These are phyloP conservation scores for Ammodytes dubius DNA, from an alignment of 2,113 vertebrate genomes.

Conservation along the genomic window DNA sequence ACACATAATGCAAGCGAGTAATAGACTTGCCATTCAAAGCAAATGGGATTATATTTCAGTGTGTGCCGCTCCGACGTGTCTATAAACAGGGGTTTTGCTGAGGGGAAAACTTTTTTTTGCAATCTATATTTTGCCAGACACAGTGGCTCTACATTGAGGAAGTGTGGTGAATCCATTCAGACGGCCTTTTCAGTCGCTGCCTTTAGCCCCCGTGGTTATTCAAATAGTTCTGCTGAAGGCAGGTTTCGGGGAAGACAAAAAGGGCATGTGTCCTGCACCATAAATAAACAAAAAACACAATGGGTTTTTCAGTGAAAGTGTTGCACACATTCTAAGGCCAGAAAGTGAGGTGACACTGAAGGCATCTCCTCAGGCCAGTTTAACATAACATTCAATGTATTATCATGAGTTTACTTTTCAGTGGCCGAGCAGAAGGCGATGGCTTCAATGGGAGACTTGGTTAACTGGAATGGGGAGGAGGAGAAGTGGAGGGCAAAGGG, in stretches of 20 bases:
- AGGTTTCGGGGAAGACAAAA: conserved; percentile 4
- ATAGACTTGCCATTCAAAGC: conserved; percentile 77
- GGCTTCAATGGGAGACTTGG: conserved; percentile 55
- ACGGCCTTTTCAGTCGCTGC: conserved; percentile 21
- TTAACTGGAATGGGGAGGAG: conserved; percentile 65
- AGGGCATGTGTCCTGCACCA: conserved; percentile 20
- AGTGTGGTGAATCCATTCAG: conserved; percentile 31
- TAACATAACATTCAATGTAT: conserved; percentile 59
- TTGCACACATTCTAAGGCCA: conserved; percentile 4
- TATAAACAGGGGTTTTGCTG: conserved; percentile 58
- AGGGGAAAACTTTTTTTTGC: conserved; percentile 43
- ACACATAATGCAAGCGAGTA: conserved; percentile 76
- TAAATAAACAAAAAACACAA: conserved; percentile 43
- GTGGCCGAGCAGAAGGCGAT: conserved; percentile 54
- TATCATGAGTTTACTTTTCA: conserved; percentile 48
- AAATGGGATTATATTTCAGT: conserved; percentile 80
- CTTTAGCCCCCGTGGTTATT: background rate
- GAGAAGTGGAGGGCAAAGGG: conserved; percentile 76
- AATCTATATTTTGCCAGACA: conserved; percentile 35
- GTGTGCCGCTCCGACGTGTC: conserved; percentile 59
- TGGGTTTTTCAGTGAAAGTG: conserved; percentile 15
- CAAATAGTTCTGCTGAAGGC: conserved; percentile 14
- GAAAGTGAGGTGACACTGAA: conserved; percentile 20
- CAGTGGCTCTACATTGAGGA: conserved; percentile 22
- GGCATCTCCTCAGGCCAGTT: conserved; percentile 32